phyloP scores from a whole-genome alignment of 2,888 invertebrate genomes.

The Volucella inanis region DNA sequence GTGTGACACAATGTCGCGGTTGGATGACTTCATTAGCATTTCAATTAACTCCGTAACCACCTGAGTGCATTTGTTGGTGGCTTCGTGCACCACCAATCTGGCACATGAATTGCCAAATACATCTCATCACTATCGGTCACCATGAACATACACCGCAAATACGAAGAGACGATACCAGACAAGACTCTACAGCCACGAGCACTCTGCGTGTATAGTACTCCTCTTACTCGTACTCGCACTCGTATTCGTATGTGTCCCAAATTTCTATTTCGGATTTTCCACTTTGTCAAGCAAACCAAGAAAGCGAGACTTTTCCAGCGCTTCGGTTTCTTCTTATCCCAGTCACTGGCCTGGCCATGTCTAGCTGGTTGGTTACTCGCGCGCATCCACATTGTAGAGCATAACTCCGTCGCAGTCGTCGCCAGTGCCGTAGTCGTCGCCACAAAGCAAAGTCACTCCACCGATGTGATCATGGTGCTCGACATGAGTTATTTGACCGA shows the following conservation, averaged over 20 bases:
- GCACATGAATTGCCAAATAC: slow-evolving; percentile 60
- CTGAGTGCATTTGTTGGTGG: slow-evolving; percentile 65
- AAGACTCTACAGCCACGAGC: neutral
- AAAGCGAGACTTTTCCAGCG: slow-evolving; percentile 77
- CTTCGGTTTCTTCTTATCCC: slow-evolving; percentile 51
- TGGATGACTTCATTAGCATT: slow-evolving; percentile 66
- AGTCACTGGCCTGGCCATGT: neutral
- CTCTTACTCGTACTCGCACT: too few relatives aligned
- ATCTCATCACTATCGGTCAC: slow-evolving; percentile 45
- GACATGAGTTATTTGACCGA: slow-evolving; percentile 73
- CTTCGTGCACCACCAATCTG: slow-evolving; percentile 58
- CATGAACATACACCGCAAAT: neutral
- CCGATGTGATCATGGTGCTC: slow-evolving; percentile 33
- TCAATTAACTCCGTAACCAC: slow-evolving; percentile 65
- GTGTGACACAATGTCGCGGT: slow-evolving; percentile 66
- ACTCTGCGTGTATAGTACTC: slow-evolving; percentile 54
- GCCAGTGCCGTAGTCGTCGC: slow-evolving; percentile 17
- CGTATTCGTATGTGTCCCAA: slow-evolving; percentile 76
- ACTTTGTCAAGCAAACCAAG: slow-evolving; percentile 79
- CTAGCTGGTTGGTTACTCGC: slow-evolving; percentile 60
- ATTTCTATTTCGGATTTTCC: slow-evolving; percentile 79
- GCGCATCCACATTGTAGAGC: slow-evolving; percentile 62
- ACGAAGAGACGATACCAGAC: neutral
- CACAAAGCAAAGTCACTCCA: slow-evolving; percentile 3
- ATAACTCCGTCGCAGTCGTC: slow-evolving; percentile 27